Evolutionary conservation across 2,113 vertebrate genomes (phyloP).

Genomic region (Cinclus cinclus): DNA sequence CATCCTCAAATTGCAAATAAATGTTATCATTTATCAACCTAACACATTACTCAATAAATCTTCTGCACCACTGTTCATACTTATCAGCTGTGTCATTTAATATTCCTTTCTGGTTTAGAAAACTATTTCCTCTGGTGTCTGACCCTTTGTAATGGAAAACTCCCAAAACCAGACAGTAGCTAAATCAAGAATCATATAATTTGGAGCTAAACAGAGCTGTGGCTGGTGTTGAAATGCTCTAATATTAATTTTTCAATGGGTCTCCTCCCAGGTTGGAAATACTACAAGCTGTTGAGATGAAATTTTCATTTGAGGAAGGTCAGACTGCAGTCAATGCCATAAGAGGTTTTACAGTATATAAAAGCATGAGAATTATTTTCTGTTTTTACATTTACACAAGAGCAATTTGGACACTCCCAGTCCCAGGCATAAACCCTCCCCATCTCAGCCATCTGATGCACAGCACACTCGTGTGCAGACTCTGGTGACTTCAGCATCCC

Average conservation of each 20-base stretch:
- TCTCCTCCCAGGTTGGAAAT: background rate
- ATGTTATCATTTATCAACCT: constrained; percentile 74
- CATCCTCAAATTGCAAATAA: constrained; percentile 78
- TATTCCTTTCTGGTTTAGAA: constrained; percentile 66
- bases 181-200: constrained; percentile 57
- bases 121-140: constrained; percentile 58
- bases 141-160: constrained; percentile 61
- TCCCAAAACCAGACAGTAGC: constrained; percentile 42
- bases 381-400: background rate
- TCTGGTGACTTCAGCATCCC: background rate
- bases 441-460: background rate
- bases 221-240: background rate
- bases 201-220: constrained; percentile 47
- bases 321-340: background rate
- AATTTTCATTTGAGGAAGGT: constrained; percentile 12
- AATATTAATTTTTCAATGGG: background rate
- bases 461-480: accelerated
- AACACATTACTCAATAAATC: constrained; percentile 74
- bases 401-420: background rate
- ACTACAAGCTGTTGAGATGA: background rate
- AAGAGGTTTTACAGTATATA: background rate
- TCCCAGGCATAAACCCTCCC: background rate
- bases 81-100: constrained; percentile 58
- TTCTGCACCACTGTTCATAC: constrained; percentile 61
- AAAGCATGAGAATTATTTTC: background rate